Conservation (phyloP, 2,888 invertebrate species). For the Cremastobaeus sp. region DNA sequence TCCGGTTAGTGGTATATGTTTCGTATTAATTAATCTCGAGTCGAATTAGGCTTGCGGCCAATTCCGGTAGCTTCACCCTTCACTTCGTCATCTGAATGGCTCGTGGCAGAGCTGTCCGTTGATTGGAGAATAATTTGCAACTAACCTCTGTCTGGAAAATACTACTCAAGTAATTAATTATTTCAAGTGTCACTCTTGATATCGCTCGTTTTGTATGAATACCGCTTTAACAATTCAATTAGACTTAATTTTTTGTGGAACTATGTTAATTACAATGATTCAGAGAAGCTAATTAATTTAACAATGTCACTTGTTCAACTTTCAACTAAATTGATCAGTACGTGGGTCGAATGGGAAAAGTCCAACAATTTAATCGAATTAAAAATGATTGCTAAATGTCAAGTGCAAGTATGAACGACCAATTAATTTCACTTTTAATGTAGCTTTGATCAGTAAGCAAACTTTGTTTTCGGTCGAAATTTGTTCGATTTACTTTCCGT, state of each 20-base stretch:
- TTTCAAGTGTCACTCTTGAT: neutral
- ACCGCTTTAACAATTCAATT: no score
- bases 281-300: no score
- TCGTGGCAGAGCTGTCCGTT: conserved; percentile 48
- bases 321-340: no score
- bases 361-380: no score
- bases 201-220: neutral
- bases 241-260: no score
- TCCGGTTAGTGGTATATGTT: conserved; percentile 67
- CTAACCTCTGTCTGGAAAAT: conserved; percentile 33
- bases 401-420: neutral
- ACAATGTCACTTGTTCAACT: no score
- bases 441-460: neutral
- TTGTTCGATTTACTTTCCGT: neutral
- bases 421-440: conserved; percentile 8
- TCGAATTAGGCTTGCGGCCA: conserved; percentile 70
- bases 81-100: conserved; percentile 52
- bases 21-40: conserved; percentile 73
- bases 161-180: conserved; percentile 2
- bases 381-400: no score
- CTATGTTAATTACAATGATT: no score
- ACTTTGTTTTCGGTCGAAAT: conserved; percentile 6
- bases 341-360: no score
- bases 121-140: conserved; percentile 52
- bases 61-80: conserved; percentile 64